These are phyloP conservation scores for Drosophila longiperda DNA, from an alignment of 2,888 invertebrate genomes.

Conservation along the genomic window DNA sequence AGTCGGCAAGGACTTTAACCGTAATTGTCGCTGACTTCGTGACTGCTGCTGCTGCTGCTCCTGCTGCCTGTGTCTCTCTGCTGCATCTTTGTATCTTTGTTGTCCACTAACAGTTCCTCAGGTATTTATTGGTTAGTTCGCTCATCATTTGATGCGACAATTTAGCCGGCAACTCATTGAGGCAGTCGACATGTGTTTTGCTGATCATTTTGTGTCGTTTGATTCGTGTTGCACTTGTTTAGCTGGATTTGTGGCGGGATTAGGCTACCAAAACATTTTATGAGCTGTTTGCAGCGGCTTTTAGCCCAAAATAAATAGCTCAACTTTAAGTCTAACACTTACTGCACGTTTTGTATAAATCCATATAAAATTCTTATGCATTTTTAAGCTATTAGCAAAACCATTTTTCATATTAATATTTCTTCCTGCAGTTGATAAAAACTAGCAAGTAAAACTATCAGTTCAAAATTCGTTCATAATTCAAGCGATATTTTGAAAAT, in stretches of 20 bases:
- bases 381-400: background rate
- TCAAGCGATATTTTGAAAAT: background rate
- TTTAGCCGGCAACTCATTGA: constrained; percentile 38
- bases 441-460: background rate
- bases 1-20: constrained; percentile 54
- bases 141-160: constrained; percentile 47
- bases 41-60: constrained; percentile 63
- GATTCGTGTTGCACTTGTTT: constrained; percentile 32
- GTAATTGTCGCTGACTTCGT: constrained; percentile 78
- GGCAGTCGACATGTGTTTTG: constrained; percentile 26
- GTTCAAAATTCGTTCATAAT: background rate
- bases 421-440: background rate
- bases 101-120: constrained; percentile 20
- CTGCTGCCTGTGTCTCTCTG: constrained; percentile 36
- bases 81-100: constrained; percentile 24
- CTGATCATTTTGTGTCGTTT: background rate
- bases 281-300: constrained; percentile 13
- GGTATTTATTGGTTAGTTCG: constrained; percentile 4
- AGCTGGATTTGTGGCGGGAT: constrained; percentile 25
- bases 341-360: background rate
- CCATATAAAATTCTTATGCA: background rate
- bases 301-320: constrained; percentile 28
- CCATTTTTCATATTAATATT: background rate
- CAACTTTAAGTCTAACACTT: background rate
- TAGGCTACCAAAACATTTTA: background rate